A percentile compares a stretch with the other conserved stretches of the same genome.
These are phyloP conservation scores for Macaca fascicularis DNA, from an alignment of 2,113 vertebrate species.

Conservation along the genomic window T2T-MFA8v1.1 NC_088380.1:74122001-74122500, in stretches of 20 bases:
- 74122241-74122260: not conserved
- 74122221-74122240: not conserved
- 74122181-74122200: not conserved
- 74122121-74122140: not conserved
- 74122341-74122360: not conserved
- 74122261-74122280: not conserved
- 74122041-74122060: not conserved
- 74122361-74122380: not conserved
- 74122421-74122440: not conserved
- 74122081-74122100: not conserved
- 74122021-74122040: not conserved
- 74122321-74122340: not conserved
- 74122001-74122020: not conserved
- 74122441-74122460: not conserved
- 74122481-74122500: constrained; percentile 30
- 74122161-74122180: not conserved
- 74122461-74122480: constrained; percentile 1
- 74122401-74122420: not conserved
- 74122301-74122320: not conserved
- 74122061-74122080: not conserved
- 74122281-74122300: not conserved
- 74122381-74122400: not conserved
- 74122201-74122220: not conserved
- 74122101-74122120: not conserved
- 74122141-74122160: not conserved